phyloP scores from a whole-genome alignment of 1,140 invertebrate genomes.

The Drosophila saltans region DNA sequence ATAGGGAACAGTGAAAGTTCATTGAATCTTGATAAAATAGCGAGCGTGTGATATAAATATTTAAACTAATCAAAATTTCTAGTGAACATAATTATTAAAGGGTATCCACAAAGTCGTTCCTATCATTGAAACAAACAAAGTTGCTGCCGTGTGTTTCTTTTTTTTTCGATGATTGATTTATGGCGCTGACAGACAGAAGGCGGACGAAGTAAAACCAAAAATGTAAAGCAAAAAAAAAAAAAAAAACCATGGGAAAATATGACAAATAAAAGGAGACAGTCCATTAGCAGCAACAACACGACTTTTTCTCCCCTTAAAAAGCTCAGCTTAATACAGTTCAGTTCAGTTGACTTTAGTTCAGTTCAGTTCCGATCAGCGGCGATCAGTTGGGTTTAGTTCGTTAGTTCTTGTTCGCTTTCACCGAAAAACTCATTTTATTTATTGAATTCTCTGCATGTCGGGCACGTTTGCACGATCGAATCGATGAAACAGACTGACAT shows the following conservation, averaged over 20 bases:
- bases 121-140: not conserved
- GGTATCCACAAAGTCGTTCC: not conserved
- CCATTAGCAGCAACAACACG: conserved; percentile 69
- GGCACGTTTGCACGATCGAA: conserved; percentile 70
- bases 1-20: too few relatives aligned
- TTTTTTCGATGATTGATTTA: conserved; percentile 42
- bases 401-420: conserved; percentile 70
- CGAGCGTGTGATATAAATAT: too few relatives aligned
- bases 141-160: conserved; percentile 7
- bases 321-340: conserved; percentile 6
- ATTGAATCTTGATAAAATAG: too few relatives aligned
- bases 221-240: conserved; percentile 4
- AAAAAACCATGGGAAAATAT: conserved; percentile 36
- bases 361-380: not conserved
- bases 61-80: too few relatives aligned
- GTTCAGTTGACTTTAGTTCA: not conserved
- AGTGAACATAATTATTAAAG: not conserved
- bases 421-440: conserved; percentile 74
- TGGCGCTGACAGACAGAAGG: conserved; percentile 23
- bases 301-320: conserved; percentile 33
- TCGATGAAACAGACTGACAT: conserved; percentile 43
- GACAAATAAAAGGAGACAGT: conserved; percentile 8
- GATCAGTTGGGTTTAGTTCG: not conserved
- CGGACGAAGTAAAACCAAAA: conserved; percentile 10
- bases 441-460: conserved; percentile 78